Evolutionary conservation across 2,797 vertebrate genomes (phyloP).

Genomic region (Anisognathus igniventris): DNA sequence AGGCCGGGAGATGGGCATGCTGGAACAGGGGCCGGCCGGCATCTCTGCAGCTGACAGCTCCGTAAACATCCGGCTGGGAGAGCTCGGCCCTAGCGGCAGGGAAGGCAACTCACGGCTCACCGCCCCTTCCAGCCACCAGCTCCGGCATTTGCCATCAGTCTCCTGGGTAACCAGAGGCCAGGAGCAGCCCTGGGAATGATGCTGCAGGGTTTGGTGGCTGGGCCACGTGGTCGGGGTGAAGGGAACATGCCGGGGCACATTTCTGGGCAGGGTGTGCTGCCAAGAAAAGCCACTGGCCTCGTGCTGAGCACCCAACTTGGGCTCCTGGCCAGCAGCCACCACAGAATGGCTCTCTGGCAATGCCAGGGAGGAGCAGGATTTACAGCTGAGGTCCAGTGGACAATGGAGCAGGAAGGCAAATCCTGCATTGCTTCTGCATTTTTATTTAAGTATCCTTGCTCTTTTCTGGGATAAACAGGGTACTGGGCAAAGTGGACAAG

Average conservation of each 20-base stretch:
- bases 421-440: neutral
- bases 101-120: neutral
- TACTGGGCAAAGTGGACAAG: neutral
- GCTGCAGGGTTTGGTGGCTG: neutral
- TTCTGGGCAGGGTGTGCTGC: neutral
- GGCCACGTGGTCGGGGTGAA: neutral
- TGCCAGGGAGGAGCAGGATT: neutral
- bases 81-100: rapidly evolving
- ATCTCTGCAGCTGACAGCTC: neutral
- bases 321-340: neutral
- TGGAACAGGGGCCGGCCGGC: neutral
- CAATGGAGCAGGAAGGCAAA: neutral
- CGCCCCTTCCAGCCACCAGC: neutral
- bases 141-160: neutral
- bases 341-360: neutral
- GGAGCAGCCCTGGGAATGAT: neutral
- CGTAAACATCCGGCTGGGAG: neutral
- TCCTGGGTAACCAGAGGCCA: neutral
- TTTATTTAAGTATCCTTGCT: neutral
- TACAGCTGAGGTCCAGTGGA: rapidly evolving
- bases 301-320: rapidly evolving
- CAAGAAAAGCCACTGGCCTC: neutral
- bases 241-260: neutral
- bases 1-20: neutral
- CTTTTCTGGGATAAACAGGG: neutral